phyloP scores from a whole-genome alignment of 2,888 invertebrate genomes.

The Coleophora flavipennella region DNA sequence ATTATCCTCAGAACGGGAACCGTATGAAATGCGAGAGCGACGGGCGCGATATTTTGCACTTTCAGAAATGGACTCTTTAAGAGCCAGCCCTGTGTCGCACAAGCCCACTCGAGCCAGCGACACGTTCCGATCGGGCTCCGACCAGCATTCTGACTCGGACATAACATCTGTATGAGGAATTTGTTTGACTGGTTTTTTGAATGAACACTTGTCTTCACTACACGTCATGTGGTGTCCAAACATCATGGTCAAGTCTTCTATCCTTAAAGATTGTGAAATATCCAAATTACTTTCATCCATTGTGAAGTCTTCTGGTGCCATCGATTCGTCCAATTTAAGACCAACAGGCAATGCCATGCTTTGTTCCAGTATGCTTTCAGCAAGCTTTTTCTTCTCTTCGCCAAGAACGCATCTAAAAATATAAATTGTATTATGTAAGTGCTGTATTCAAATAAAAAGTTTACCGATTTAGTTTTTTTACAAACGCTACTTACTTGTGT shows the following conservation, averaged over 20 bases:
- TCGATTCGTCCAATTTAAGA: slow-evolving; percentile 58
- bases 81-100: slow-evolving; percentile 41
- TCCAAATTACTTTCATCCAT: slow-evolving; percentile 61
- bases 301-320: slow-evolving; percentile 57
- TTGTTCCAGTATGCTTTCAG: slow-evolving; percentile 64
- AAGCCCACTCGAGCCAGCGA: slow-evolving; percentile 85
- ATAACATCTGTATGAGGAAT: slow-evolving; percentile 48
- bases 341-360: slow-evolving; percentile 63
- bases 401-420: slow-evolving; percentile 58
- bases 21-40: slow-evolving; percentile 52
- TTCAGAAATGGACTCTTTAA: slow-evolving; percentile 39
- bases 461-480: background rate
- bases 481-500: slow-evolving; percentile 65
- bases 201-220: slow-evolving; percentile 35
- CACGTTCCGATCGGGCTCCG: slow-evolving; percentile 87
- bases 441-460: background rate
- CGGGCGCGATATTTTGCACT: slow-evolving; percentile 48
- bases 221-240: slow-evolving; percentile 59
- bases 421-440: background rate
- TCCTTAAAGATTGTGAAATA: slow-evolving; percentile 52
- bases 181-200: slow-evolving; percentile 29
- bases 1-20: slow-evolving; percentile 53
- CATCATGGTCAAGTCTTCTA: slow-evolving; percentile 63
- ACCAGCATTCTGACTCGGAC: slow-evolving; percentile 88
- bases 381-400: slow-evolving; percentile 62